Base-by-base conservation (phyloP, 2,888 invertebrate species). In the Pandemis cinnamomeana region DNA sequence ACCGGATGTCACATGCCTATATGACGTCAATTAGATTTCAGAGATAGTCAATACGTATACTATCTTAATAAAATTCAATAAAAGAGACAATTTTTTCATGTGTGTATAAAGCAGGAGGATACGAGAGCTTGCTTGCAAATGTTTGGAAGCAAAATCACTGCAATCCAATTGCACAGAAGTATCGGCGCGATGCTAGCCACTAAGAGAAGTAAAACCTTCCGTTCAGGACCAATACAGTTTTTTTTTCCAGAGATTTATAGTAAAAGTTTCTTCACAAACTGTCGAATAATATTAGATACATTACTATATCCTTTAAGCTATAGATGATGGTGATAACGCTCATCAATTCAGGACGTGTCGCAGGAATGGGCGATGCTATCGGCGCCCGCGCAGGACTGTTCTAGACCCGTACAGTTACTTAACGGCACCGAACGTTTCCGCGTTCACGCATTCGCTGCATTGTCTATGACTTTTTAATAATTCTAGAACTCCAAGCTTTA, bases 351-450 rank as follows among this genome's bases (percentile, higher is more conserved):
- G 88, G 87, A 90, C 91, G 82, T 90, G 91, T 90, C 89, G 86
- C 74, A 69, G 78, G 75, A 69, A 69, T 62, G 58, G 83, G 81
- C 81, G 89, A 89, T 89, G 82, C 86, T 87, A 89, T 88, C 89
- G 86, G 78, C 78, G 80, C 82, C 83, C 82, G 87, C 87, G 80
- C 86, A 91, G 92, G 91, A 92, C 89, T 90, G 89, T 93, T 92
- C 92, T 92, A 92, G 84, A 86, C 86, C 84, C 85, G 82, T 89
- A 93, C 93, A 91, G 93, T 94, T 92, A 93, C 78, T 83, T 93
- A 93, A 93, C 93, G 93, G 93, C 87, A 91, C 83, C 79, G 80
- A 81, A 87, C 86, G 87, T 91, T 93, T 93, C 92, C 91, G 89
- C 86, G 88, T 90, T 89, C 86, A 89, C 87, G 82, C 89, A 88